Percentiles rank a stretch among this genome's conserved stretches.
Evolutionary conservation across 2,797 vertebrate genomes (phyloP).

Genomic region (Cyclopterus lumpus): DNA sequence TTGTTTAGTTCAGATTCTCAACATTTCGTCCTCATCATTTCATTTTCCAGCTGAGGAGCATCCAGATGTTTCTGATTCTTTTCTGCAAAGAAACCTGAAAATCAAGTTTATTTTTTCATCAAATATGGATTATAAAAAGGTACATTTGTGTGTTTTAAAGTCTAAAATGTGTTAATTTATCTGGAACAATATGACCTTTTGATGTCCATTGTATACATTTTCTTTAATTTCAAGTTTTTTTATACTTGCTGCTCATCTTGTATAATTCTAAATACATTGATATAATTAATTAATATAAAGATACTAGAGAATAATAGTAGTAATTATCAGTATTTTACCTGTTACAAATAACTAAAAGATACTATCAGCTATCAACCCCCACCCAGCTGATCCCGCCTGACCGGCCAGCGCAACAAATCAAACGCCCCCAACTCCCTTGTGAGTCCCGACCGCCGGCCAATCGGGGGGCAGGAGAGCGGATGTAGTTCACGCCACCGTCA

Average conservation of each 20-base stretch:
- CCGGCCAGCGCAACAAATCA: neutral
- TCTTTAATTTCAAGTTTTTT: no score
- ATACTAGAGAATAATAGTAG: neutral
- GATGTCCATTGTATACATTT: no score
- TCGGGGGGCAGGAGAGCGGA: constrained; percentile 58
- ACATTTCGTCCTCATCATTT: no score
- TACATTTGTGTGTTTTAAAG: neutral
- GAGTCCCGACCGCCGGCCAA: constrained; percentile 41
- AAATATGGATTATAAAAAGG: neutral
- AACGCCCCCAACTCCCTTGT: constrained; percentile 30
- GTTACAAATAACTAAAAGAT: neutral
- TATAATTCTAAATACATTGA: no score
- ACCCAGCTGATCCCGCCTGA: neutral
- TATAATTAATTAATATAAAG: no score
- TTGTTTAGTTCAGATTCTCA: no score
- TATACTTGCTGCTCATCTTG: constrained; percentile 1
- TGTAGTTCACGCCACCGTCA: constrained; percentile 41
- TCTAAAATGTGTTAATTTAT: constrained; percentile 16
- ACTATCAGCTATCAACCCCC: no score
- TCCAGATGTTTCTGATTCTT: no score
- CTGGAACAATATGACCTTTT: neutral
- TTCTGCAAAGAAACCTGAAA: neutral
- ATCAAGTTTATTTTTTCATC: neutral
- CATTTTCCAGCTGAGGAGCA: no score
- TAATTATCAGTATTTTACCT: neutral